phyloP scores from a whole-genome alignment of 1,140 invertebrate genomes.

The Drosophila virilis region DNA sequence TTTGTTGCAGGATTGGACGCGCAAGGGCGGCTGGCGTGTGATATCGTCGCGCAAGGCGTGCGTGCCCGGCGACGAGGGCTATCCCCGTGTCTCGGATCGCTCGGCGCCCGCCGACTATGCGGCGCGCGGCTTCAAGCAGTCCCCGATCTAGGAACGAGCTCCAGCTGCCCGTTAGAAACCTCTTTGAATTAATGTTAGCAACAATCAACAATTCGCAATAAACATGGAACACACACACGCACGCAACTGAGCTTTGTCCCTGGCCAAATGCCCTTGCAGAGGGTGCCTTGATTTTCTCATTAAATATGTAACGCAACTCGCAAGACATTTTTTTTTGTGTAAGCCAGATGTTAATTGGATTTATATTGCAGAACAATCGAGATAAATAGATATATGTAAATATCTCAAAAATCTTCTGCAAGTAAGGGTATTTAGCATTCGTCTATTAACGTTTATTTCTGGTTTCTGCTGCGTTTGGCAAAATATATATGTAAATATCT shows the following conservation, averaged over 20 bases:
- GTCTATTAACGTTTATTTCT: no score
- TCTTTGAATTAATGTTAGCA: slow-evolving; percentile 48
- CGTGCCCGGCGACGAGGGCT: slow-evolving; percentile 88
- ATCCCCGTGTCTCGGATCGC: slow-evolving; percentile 86
- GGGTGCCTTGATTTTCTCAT: neutral
- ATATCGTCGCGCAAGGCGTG: slow-evolving; percentile 85
- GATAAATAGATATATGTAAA: neutral
- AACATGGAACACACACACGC: slow-evolving; percentile 56
- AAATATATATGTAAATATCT: neutral
- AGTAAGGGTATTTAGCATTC: neutral
- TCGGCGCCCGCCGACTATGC: slow-evolving; percentile 87
- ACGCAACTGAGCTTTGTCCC: slow-evolving; percentile 14
- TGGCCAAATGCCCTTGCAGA: slow-evolving; percentile 2
- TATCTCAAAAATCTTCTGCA: no score
- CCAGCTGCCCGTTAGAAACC: slow-evolving; percentile 39
- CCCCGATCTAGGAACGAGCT: slow-evolving; percentile 50
- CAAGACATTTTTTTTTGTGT: no score
- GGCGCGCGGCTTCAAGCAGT: slow-evolving; percentile 88
- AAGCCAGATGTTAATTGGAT: no score
- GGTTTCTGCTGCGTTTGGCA: slow-evolving; percentile 54
- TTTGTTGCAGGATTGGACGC: slow-evolving; percentile 88
- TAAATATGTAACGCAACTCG: no score
- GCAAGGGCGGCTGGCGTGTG: slow-evolving; percentile 88
- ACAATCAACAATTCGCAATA: slow-evolving; percentile 62
- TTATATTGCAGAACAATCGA: no score